Evolutionary conservation across 92 coral and sea anemone genomes (phyloP), one percentile per base, ranked within the genome.

Genomic region (Zoanthus sansibaricus): DNA sequence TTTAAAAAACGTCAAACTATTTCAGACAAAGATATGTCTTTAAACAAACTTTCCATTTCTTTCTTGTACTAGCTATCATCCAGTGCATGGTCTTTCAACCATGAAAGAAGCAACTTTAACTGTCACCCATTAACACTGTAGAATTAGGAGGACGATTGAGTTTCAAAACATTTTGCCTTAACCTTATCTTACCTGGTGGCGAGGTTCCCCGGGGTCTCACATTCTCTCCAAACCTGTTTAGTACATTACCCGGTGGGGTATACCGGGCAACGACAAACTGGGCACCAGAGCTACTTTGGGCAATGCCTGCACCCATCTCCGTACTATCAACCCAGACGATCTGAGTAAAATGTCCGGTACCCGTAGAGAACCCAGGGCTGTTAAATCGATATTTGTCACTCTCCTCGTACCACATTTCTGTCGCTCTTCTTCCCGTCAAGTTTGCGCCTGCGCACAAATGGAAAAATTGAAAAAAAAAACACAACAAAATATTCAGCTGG

Each of bases 361-460:
- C 77, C 48, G 95, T 88, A 78, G 96, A 90, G 70, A 96, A 96
- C 17, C 95, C 95, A 9, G 98, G 98, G 83, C 89, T 96, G 62
- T 87, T 83, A 78, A 68, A 89, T 32, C 94, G 90, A 93, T 96
- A 96, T 74, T 91, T 93, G 84, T 95, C 96, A 54, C 92, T 95
- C 55, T 96, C 99, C 49, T 94, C 98, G 86, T 96, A 96, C 99
- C 99, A 96, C 99, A 96, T 96, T 51, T 96, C 99, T 15, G 98
- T 92, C 7, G 95, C 95, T 78, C 92, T 94, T 61, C 93, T 87
- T 56, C 99, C 99, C 9, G 98, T 96, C 75, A 96, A 91, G 75
- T 88, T 88, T 32, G 94, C 94, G 21, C 98, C 98, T 96, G 92
- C 48, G 45, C 9, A 76, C 17, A 46, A 68, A 71, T 7, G 56